A percentile compares a stretch with the other conserved stretches of the same genome.
Conservation (phyloP, 30 jellyfish, hydroid and myxozoan genomes). For the Calvadosia cruxmelitensis region DNA sequence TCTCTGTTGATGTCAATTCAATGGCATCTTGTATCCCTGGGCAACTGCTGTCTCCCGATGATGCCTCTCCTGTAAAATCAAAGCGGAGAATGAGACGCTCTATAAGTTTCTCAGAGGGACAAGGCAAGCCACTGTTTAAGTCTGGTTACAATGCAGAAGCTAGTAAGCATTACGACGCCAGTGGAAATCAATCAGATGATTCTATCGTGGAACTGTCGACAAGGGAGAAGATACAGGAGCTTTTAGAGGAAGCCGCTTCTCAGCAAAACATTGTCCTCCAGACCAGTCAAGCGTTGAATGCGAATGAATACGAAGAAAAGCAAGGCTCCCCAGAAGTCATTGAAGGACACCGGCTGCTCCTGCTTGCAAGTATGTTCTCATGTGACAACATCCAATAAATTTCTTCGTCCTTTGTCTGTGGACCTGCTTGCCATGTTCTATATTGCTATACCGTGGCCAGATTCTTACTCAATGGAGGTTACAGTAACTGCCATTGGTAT, state of each 20-base stretch:
- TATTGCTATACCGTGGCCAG: too few relatives aligned
- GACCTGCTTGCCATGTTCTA: too few relatives aligned
- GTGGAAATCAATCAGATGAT: neutral
- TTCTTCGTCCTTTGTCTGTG: too few relatives aligned
- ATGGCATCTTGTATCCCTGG: too few relatives aligned
- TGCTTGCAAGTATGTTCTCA: constrained; percentile 91
- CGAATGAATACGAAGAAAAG: constrained; percentile 53
- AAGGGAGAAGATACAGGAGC: constrained; percentile 40
- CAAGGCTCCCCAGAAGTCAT: constrained; percentile 94
- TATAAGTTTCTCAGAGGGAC: constrained; percentile 80
- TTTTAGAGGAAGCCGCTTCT: constrained; percentile 88
- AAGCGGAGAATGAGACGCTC: constrained; percentile 64
- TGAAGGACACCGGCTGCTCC: constrained; percentile 92
- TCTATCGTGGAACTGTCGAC: constrained; percentile 25
- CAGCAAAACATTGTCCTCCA: constrained; percentile 91
- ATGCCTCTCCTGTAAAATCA: constrained; percentile 8
- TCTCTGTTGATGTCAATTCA: neutral
- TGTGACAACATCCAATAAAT: too few relatives aligned
- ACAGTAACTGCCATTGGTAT: too few relatives aligned
- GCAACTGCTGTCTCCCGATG: constrained; percentile 20
- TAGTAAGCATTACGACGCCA: constrained; percentile 64
- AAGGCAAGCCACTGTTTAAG: constrained; percentile 7
- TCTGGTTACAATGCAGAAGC: constrained; percentile 81
- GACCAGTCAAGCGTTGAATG: constrained; percentile 88
- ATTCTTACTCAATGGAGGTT: too few relatives aligned